Percentiles rank a stretch among this genome's conserved stretches.
Conservation (phyloP, 2,797 vertebrate species). For the Phalloptychus januarius region DNA sequence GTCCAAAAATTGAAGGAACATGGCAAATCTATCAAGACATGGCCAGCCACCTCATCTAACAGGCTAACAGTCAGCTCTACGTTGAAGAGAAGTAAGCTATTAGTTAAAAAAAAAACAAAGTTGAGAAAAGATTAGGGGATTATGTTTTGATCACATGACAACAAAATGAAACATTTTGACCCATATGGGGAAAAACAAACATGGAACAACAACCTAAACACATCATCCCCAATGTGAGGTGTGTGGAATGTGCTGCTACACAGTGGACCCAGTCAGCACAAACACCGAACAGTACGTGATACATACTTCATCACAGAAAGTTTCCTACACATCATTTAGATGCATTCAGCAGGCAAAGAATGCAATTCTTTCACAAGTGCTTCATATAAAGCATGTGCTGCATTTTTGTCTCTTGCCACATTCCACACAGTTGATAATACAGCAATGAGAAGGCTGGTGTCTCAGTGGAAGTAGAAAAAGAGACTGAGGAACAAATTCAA, state of each 20-base stretch:
- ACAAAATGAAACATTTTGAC: background rate
- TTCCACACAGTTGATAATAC: background rate
- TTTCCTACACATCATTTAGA: background rate
- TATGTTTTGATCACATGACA: background rate
- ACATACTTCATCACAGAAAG: no score
- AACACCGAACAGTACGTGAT: background rate
- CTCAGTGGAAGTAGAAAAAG: background rate
- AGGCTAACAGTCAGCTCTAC: background rate
- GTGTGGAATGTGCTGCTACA: background rate
- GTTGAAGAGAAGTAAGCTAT: no score
- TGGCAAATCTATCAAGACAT: no score
- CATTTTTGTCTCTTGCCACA: background rate
- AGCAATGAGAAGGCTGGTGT: background rate
- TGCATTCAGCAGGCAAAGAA: background rate
- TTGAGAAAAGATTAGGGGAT: no score
- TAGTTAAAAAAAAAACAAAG: no score
- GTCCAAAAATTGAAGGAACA: background rate
- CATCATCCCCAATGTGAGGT: background rate
- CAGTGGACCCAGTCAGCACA: background rate
- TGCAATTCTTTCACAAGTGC: background rate
- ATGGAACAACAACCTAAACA: background rate
- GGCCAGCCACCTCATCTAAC: no score
- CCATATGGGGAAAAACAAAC: background rate
- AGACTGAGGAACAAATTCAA: background rate
- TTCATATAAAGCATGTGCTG: background rate